These are phyloP conservation scores for Lepus americanus DNA, from an alignment of 2,113 vertebrate genomes.

Conservation along the genomic window DNA sequence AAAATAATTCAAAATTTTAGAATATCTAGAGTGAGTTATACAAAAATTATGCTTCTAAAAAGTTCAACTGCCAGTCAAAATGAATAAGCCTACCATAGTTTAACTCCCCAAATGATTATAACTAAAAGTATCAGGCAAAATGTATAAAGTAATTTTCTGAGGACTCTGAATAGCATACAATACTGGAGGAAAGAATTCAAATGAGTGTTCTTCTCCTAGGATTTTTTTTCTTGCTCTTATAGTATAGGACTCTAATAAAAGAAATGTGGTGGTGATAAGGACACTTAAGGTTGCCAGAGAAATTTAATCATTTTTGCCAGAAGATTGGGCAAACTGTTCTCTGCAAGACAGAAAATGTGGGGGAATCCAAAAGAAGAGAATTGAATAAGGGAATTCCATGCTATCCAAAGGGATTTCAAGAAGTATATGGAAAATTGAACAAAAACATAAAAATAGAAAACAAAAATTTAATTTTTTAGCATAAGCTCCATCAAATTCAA, in stretches of 20 bases:
- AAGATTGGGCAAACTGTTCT: background rate
- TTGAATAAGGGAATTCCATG: background rate
- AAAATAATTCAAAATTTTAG: background rate
- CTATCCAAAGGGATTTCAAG: no score
- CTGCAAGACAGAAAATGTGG: background rate
- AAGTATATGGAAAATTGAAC: no score
- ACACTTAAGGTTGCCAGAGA: background rate
- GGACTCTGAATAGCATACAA: background rate
- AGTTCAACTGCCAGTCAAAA: background rate
- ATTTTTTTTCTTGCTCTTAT: background rate
- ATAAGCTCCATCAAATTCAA: no score
- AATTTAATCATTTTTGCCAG: background rate
- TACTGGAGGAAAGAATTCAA: background rate
- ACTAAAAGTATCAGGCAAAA: background rate
- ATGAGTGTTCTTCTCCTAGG: background rate
- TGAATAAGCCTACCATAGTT: background rate
- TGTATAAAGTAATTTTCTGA: background rate
- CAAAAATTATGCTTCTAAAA: constrained; percentile 6
- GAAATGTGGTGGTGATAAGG: background rate
- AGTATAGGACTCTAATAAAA: background rate
- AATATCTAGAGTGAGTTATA: background rate
- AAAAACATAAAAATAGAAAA: no score
- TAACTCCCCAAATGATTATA: background rate
- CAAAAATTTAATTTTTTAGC: no score
- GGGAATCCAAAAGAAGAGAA: background rate